phyloP scores from a whole-genome alignment of 2,888 invertebrate species.

The Hipparchia semele region DNA sequence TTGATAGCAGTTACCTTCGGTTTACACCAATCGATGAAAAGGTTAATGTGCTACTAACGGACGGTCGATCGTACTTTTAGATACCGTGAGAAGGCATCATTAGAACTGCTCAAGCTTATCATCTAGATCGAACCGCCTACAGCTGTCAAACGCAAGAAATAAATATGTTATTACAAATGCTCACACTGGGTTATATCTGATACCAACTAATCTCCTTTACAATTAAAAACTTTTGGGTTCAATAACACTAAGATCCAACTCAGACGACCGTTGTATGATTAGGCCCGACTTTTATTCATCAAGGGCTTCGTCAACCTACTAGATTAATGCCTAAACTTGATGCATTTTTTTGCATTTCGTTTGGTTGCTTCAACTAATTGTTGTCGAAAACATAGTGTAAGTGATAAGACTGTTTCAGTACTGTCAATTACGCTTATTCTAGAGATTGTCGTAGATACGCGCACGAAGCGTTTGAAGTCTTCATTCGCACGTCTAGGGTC shows the following conservation, averaged over 20 bases:
- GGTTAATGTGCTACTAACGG: not conserved
- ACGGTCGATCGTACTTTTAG: not conserved
- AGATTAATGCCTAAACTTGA: too few species aligned
- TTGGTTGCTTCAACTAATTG: too few species aligned
- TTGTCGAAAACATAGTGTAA: too few species aligned
- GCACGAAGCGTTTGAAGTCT: too few species aligned
- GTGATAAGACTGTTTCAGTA: too few species aligned
- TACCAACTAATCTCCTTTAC: conserved; percentile 79
- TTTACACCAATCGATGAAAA: not conserved
- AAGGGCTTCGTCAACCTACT: not conserved
- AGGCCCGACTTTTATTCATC: not conserved
- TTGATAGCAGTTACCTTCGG: not conserved
- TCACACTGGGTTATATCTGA: conserved; percentile 72
- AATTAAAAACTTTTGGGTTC: conserved; percentile 75
- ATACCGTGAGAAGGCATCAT: not conserved
- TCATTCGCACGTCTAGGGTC: too few species aligned
- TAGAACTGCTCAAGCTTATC: conserved; percentile 52
- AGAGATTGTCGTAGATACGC: too few species aligned
- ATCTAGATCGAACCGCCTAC: conserved; percentile 75
- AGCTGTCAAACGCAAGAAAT: conserved; percentile 80
- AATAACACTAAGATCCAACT: conserved; percentile 46
- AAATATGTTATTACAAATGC: conserved; percentile 81
- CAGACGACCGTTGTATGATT: not conserved
- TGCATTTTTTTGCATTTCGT: too few species aligned
- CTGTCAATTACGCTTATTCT: too few species aligned